Base-by-base conservation (phyloP, 2,113 vertebrate genomes). In the Sapajus apella region DNA sequence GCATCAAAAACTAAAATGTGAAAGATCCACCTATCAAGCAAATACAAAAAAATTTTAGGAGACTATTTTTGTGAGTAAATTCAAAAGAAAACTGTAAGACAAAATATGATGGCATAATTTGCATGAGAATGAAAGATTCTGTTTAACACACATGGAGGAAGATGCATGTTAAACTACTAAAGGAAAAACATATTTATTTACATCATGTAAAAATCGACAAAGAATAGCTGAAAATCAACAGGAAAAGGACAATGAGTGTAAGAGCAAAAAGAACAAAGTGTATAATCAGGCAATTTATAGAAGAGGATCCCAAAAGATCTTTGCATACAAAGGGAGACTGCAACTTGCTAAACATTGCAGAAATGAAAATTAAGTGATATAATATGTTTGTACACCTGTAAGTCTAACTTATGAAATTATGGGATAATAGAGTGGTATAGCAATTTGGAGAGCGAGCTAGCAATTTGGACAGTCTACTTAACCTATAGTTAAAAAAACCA, bases 181-280 rank as follows among this genome's bases (percentile, higher is more conserved):
- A 79, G 23, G 18, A 45, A 88, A 96, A 94, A 77, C 0, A 47
- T 87, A 64, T 68, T 55, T 83, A 64, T 68, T 55, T 61, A 14
- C 40, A 79, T 40, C 32, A 66, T 45, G 8, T 30, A 93, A 91
- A 64, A 64, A 55, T 76, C 21, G 89, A 40, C 14, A 79, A 84
- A 90, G 27, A 89, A 58, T 37, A 68, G 20, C 88, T 68, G 45
- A 88, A 70, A 68, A 55, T 73, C 52, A 52, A 92, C 16, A 82
- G n/a, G 25, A 85, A 76, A 85, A 45, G n/a, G 16, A 8, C 9
- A 82, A 47, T 45, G 32, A 17, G 7, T 40, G 2, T 13, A 17
- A 58, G 20, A 58, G n/a, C 85, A 85, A 82, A 32, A 76, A 5
- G 13, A 45, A 21, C 4, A 80, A 77, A 52, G 43, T 75, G 37